These are phyloP conservation scores for Trematomus loennbergii DNA, from an alignment of 2,113 vertebrate species.

Conservation along the genomic window DNA sequence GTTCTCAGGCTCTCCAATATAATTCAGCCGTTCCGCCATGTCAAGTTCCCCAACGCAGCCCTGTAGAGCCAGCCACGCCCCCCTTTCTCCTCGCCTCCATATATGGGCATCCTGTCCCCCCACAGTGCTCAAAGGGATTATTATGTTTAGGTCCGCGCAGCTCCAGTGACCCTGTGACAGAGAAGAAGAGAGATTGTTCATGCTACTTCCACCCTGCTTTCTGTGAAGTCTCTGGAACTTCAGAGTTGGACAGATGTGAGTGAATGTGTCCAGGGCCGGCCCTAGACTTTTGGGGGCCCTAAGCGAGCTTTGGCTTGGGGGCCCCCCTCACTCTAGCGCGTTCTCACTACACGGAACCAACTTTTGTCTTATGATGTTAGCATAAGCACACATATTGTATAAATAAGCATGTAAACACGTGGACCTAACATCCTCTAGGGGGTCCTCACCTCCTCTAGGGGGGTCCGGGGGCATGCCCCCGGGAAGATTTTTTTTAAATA, in stretches of 20 bases:
- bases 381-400: too few species aligned
- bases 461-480: too few species aligned
- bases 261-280: too few species aligned
- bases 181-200: constrained; percentile 62
- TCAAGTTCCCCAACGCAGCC: constrained; percentile 66
- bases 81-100: constrained; percentile 78
- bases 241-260: background rate
- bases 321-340: too few species aligned
- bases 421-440: too few species aligned
- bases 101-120: constrained; percentile 75
- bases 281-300: too few species aligned
- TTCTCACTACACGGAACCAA: too few species aligned
- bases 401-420: too few species aligned
- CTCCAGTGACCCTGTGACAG: constrained; percentile 67
- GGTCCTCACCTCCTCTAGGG: too few species aligned
- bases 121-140: constrained; percentile 70
- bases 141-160: constrained; percentile 75
- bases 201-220: constrained; percentile 41
- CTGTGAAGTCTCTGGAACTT: constrained; percentile 38
- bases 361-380: too few species aligned
- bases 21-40: constrained; percentile 75
- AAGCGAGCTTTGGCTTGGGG: too few species aligned
- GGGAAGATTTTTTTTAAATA: too few species aligned
- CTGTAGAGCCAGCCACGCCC: constrained; percentile 66
- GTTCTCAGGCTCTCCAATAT: constrained; percentile 76